Evolutionary conservation across 2,113 vertebrate species (phyloP).

Genomic region (Hypocryptadius cinnamomeus): DNA sequence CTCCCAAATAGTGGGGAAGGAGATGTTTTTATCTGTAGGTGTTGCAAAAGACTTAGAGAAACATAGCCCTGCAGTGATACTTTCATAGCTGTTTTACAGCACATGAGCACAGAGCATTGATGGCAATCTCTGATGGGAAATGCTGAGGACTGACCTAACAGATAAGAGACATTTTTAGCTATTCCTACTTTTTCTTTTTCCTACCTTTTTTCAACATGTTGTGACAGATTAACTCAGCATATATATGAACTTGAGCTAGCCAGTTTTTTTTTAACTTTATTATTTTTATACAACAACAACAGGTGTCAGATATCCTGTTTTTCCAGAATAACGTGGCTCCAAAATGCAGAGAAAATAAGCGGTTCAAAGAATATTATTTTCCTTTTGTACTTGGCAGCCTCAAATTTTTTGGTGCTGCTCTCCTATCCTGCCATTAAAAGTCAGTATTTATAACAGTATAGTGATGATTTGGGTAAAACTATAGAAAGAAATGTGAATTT

Average conservation of each 20-base stretch:
- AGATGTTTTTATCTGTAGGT: neutral
- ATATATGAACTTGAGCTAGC: neutral
- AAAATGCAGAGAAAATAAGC: neutral
- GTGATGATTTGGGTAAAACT: neutral
- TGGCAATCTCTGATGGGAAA: neutral
- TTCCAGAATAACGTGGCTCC: neutral
- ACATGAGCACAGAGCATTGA: accelerated
- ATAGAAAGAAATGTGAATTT: neutral
- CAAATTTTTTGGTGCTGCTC: neutral
- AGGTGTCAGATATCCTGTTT: neutral
- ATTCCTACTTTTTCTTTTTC: neutral
- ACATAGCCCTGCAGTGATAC: neutral
- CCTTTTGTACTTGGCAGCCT: neutral
- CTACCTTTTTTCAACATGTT: neutral
- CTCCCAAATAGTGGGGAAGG: neutral
- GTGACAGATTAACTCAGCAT: neutral
- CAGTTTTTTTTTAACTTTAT: neutral
- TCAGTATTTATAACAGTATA: neutral
- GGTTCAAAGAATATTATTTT: neutral
- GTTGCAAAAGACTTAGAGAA: neutral
- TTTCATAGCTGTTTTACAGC: neutral
- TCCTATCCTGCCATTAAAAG: neutral
- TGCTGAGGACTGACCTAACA: neutral
- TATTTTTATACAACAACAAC: neutral
- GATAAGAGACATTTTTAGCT: neutral